Percentiles rank a stretch among this genome's conserved stretches.
phyloP scores from a whole-genome alignment of 1,140 invertebrate genomes.

The Zaprionus camerounensis region DNA sequence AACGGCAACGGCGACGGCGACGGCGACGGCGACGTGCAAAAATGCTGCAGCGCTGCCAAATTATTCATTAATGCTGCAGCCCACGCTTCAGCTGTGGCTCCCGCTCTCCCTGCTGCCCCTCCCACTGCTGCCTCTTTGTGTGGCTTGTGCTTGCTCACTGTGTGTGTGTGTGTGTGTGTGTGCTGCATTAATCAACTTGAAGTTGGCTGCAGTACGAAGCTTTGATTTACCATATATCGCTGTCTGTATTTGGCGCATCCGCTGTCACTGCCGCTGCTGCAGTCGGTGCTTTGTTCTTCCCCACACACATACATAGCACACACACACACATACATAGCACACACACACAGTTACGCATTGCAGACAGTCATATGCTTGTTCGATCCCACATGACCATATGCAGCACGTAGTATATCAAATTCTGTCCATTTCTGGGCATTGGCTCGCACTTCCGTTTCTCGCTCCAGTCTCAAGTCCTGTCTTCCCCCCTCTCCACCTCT shows the following conservation, averaged over 20 bases:
- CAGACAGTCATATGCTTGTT: constrained; percentile 52
- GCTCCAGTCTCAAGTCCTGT: not conserved
- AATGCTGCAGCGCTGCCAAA: constrained; percentile 72
- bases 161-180: constrained; percentile 11
- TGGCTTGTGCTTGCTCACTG: too few relatives aligned
- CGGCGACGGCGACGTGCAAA: constrained; percentile 58
- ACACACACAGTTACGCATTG: constrained; percentile 2
- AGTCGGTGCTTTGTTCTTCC: constrained; percentile 37
- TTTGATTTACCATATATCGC: constrained; percentile 30
- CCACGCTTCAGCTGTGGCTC: constrained; percentile 7
- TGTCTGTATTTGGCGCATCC: constrained; percentile 50
- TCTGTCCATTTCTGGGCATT: constrained; percentile 72
- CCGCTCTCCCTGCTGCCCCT: not conserved
- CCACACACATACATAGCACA: constrained; percentile 16
- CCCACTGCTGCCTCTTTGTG: constrained; percentile 21
- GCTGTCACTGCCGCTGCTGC: constrained; percentile 28
- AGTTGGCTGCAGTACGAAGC: constrained; percentile 38
- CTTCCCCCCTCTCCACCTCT: not conserved
- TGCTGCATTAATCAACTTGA: constrained; percentile 61
- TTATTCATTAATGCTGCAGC: constrained; percentile 61
- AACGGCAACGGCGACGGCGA: not conserved
- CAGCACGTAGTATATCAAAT: constrained; percentile 56
- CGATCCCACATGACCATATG: constrained; percentile 62
- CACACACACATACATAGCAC: constrained; percentile 17
- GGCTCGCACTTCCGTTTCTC: constrained; percentile 73